Evolutionary conservation across 2,113 vertebrate genomes (phyloP), one percentile per base, ranked within the genome.

Genomic region (Serilophus lunatus): DNA sequence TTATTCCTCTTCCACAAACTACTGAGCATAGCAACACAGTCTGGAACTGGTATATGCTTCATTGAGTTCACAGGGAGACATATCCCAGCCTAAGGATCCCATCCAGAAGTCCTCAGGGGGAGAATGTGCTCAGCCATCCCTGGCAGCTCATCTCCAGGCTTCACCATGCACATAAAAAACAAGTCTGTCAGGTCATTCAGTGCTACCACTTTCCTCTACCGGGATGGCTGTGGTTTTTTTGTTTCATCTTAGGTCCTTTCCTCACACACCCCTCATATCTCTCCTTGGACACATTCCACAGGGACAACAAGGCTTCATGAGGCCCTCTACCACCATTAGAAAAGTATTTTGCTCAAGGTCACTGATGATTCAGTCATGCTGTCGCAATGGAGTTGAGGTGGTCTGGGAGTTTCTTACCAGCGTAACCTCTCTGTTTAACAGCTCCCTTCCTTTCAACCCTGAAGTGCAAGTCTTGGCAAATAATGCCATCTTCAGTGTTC

Each of bases 61-160:
- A 76, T 2, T 65, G 89, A 87, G 28, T 69, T 87, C 42, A 66
- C 44, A 69, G 54, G 57, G 59, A 87, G 35, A 42, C 38, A 36
- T 42, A 87, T 87, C 47, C 69, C 66, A 69, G 50, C 12, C 45
- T 80, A 25, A 82, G 54, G 53, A 80, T 85, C 79, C 65, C 66
- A 82, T 88, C 38, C 59, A 95, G 87, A 89, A 92, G 63, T 92
- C 82, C 63, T 90, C 50, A n/a, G 66, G 70, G 78, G 94, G 50
- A 59, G 26, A 88, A 66, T 47, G 63, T 5, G 3, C 38, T 92
- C 84, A 70, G 59, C 54, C 47, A 66, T 63, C 75, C 64, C 78
- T 74, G 33, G 87, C 38, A 96, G 63, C 63, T 94, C 75, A 40
- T 69, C 75, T 90, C 77, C 79, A 86, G 79, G n/a, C 59, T 81